Conservation (phyloP, 2,113 vertebrate species). For the Ginglymostoma cirratum region DNA sequence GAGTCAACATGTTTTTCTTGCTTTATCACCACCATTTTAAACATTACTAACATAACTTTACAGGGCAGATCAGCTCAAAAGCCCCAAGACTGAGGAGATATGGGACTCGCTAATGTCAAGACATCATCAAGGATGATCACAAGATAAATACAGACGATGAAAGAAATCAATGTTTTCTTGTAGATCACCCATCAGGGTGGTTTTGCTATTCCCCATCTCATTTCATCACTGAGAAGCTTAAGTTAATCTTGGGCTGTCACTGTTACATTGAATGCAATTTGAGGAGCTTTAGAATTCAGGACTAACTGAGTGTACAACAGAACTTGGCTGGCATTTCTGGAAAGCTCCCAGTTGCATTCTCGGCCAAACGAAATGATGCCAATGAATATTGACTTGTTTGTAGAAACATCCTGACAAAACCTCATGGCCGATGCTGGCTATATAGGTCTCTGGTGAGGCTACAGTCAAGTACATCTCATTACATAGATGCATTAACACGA, state of each 20-base stretch:
- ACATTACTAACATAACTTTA: too few relatives aligned
- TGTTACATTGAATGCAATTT: background rate
- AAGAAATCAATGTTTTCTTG: background rate
- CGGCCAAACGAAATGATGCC: background rate
- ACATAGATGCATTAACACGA: background rate
- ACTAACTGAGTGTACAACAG: background rate
- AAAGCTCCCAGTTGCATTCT: background rate
- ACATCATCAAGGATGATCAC: background rate
- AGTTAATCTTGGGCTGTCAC: background rate
- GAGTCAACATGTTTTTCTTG: background rate
- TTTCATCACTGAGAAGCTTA: background rate
- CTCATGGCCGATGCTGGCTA: background rate
- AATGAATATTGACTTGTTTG: constrained; percentile 9
- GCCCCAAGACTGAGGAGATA: too few relatives aligned
- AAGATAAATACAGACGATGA: background rate
- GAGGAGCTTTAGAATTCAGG: background rate
- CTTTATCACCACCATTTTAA: background rate
- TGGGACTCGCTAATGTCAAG: background rate
- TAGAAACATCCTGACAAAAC: constrained; percentile 6
- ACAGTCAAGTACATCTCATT: background rate
- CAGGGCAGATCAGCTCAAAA: background rate
- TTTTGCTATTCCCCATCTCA: background rate
- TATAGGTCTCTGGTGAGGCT: background rate
- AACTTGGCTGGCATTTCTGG: background rate
- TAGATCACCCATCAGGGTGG: background rate